A percentile compares a stretch with the other conserved stretches of the same genome.
phyloP scores from a whole-genome alignment of 1,140 invertebrate species.

The Cherax quadricarinatus region DNA sequence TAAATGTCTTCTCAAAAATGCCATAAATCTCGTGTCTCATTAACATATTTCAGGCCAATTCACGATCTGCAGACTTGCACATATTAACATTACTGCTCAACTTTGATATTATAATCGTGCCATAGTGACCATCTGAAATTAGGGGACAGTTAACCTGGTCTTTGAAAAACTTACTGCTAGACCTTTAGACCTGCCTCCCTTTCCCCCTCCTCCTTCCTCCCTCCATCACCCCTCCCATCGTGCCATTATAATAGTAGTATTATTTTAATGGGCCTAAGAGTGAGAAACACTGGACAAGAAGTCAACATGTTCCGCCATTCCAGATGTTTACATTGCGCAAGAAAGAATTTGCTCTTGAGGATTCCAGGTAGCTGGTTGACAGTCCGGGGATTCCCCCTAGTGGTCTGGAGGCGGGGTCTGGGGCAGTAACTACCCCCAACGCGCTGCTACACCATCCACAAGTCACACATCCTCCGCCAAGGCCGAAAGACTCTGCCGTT shows the following conservation, averaged over 20 bases:
- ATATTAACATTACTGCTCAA: not conserved
- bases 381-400: conserved; percentile 49
- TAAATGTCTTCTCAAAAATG: no score
- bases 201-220: no score
- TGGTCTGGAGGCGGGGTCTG: conserved; percentile 39
- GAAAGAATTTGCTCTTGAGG: conserved; percentile 33
- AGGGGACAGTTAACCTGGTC: not conserved
- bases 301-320: not conserved
- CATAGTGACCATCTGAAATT: not conserved
- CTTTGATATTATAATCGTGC: not conserved
- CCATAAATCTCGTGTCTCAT: no score
- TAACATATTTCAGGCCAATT: no score
- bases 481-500: conserved; percentile 41
- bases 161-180: not conserved
- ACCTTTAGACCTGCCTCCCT: not conserved
- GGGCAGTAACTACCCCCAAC: conserved; percentile 50
- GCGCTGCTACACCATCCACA: conserved; percentile 29
- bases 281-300: not conserved
- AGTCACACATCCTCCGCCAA: conserved; percentile 50
- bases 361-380: conserved; percentile 16
- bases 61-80: no score
- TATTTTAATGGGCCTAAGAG: not conserved
- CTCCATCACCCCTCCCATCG: no score
- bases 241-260: no score
- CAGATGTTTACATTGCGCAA: conserved; percentile 61